A percentile compares a stretch with the other conserved stretches of the same genome.
Conservation (phyloP, 2,888 invertebrate species). For the Cephus spinipes region DNA sequence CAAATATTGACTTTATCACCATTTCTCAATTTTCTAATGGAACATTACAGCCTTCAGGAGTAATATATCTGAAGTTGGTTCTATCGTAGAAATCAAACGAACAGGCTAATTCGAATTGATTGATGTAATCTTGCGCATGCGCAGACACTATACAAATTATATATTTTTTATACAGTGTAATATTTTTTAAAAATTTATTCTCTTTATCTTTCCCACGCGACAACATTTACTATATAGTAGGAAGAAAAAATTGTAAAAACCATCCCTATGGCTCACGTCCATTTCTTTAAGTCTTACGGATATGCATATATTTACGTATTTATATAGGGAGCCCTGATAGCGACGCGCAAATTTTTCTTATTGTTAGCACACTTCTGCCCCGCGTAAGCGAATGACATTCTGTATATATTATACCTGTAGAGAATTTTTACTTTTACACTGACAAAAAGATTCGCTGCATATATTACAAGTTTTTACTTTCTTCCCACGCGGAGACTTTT, state of each 20-base stretch:
- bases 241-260: background rate
- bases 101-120: no score
- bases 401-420: background rate
- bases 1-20: background rate
- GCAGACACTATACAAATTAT: background rate
- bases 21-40: no score
- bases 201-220: background rate
- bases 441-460: background rate
- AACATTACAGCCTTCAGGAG: no score
- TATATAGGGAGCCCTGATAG: background rate
- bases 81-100: no score
- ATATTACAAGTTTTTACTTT: background rate
- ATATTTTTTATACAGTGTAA: background rate
- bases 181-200: background rate
- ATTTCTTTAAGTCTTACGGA: background rate
- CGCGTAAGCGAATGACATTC: background rate
- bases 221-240: background rate
- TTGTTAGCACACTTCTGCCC: background rate
- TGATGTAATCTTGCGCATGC: background rate
- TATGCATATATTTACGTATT: background rate
- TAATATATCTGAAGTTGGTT: no score
- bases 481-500: background rate
- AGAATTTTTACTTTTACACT: background rate
- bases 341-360: background rate
- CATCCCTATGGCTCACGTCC: background rate